Evolutionary conservation across 2,797 vertebrate genomes (phyloP), one percentile per base, ranked within the genome.

Genomic region (Percopsis omiscomaycus): DNA sequence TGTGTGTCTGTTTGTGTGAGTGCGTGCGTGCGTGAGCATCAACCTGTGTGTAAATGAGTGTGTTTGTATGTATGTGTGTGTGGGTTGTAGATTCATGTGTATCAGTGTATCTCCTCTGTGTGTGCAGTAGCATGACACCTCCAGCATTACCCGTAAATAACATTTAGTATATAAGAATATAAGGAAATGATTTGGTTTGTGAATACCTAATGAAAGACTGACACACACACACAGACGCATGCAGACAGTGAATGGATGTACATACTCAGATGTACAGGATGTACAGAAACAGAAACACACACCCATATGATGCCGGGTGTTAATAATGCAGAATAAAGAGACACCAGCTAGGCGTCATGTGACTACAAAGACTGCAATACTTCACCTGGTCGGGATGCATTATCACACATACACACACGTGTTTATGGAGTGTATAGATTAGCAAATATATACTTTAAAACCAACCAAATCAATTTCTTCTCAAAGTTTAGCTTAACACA

Each of bases 381-480:
- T 22, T 22, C 42, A 44, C 1, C 42, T 44, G 42, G 42, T 11
- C 5, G 3, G 42, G 42, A 13, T 1, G n/a, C 27, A 29, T 13
- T 11, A 1, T 3, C 11, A 28, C 27, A 13, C 16, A 6, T 13
- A 11, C 13, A 55, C 32, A 42, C 5, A 22, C 22, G 22, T 22
- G 22, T 22, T 22, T 22, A 22, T 22, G 22, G 22, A 22, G 22
- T 22, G 22, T 22, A 22, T 22, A 22, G 22, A 22, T 22, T 22
- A 22, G 22, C 22, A 22, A 22, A 22, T 22, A 22, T 22, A 22
- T 22, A 22, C 22, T 22, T 22, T 22, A 22, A 22, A 22, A 22
- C 22, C 22, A 22, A 22, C 22, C 22, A 22, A 22, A 66, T 62
- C 27, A 61, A 52, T 75, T 55, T 59, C 22, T 22, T 22, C 22